Base-by-base conservation (phyloP, 2,113 vertebrate genomes). In the Lasiurus borealis region DNA sequence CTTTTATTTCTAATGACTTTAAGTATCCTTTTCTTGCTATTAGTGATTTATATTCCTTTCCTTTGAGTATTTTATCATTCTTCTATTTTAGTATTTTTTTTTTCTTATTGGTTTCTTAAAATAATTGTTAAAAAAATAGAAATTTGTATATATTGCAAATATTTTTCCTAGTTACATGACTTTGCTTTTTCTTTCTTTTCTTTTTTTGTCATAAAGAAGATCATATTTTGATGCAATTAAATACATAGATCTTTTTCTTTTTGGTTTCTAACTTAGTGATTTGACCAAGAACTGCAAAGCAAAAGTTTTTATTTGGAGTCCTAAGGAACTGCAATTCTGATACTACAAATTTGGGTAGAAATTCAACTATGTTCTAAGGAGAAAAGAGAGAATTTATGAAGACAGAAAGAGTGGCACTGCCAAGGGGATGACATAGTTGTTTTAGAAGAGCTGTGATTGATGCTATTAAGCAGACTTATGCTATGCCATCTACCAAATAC, bases 41-140 rank as follows among this genome's bases (percentile, higher is more conserved):
- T 68, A 31, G 59, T 68, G 46, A 46, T 81, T 76, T 54, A 29
- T 36, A 66, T 57, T 77, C 88, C 34, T 93, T 93, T 66, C 36
- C 46, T 72, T 80, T 84, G 29, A n/a, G 9, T 73, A 68, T 57
- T 92, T 90, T 68, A 48, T 90, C 14, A 93, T 88, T 92, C 4
- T 88, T 86, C 8, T 90, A 21, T 71, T 94, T 54, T 59, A 75
- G 44, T 59, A 76, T 76, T 80, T 75, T 93, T 73, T 85, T 88
- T 83, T 95, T 88, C 62, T 77, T 71, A 71, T 6, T n/a, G n/a
- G 62, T 71, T 71, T 40, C 40, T 40, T 40, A 40, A 40, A 40
- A 40, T 40, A 40, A 40, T 40, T 40, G 3, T 40, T 71, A 85
- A 48, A 73, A 62, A 93, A 87, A n/a, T 25, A 62, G 29, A 69